A percentile compares a stretch with the other conserved stretches of the same genome.
Evolutionary conservation across 1,140 invertebrate genomes (phyloP).

Genomic region (Sycophaga agraensis): DNA sequence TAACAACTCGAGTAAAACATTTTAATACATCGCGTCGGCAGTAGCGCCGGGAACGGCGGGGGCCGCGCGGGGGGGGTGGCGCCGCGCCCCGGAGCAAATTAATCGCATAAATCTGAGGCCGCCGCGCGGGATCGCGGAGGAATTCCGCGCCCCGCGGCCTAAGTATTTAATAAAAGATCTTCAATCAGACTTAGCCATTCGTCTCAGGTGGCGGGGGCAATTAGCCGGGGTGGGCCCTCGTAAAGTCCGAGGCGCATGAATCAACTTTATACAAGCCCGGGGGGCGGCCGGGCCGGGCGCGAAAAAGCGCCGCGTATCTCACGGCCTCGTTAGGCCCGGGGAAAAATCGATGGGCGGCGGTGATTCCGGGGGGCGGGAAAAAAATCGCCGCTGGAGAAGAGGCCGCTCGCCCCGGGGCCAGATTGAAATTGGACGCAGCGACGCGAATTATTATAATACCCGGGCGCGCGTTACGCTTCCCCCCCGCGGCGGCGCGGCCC

Average conservation of each 20-base stretch:
- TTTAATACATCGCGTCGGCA: no score
- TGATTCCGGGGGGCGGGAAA: no score
- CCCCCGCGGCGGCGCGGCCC: not conserved
- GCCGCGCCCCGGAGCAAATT: no score
- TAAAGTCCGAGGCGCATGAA: conserved; percentile 19
- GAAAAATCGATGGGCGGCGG: conserved; percentile 16
- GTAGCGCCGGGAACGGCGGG: no score
- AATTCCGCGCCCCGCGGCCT: no score
- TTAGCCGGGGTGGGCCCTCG: conserved; percentile 12
- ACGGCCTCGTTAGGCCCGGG: conserved; percentile 6
- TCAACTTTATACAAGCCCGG: conserved; percentile 19
- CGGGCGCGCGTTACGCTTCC: not conserved
- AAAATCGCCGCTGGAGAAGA: no score
- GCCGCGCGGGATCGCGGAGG: no score
- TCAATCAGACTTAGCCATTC: conserved; percentile 12
- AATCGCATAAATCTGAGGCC: no score
- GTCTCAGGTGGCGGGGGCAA: conserved; percentile 9
- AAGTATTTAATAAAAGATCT: not conserved
- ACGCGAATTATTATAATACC: conserved; percentile 54
- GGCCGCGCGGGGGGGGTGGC: no score
- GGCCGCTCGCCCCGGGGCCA: not conserved
- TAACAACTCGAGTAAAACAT: no score
- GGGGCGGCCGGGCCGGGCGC: not conserved
- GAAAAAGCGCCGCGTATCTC: conserved; percentile 17
- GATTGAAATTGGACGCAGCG: conserved; percentile 53